Base-by-base conservation (phyloP, 2,797 vertebrate genomes). In the Pogoniulus pusillus region DNA sequence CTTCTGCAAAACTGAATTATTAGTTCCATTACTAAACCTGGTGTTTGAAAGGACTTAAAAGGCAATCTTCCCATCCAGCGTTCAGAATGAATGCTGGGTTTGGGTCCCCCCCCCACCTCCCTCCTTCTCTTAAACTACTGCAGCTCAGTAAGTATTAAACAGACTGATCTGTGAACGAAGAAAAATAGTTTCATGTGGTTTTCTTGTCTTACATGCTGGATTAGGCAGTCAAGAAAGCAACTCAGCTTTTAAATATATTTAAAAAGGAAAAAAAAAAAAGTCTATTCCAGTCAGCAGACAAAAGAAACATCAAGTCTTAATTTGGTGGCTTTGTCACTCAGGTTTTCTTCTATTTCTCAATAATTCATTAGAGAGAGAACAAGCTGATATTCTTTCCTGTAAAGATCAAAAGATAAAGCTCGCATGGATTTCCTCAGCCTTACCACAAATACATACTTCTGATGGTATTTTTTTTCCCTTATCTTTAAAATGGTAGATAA, bases 1-100 rank as follows among this genome's bases (percentile, higher is more conserved):
- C 49, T 74, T 68, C 78, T 84, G 69, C 54, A 86, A 91, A 92
- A 86, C 9, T 41, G 69, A 92, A 89, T 91, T 84, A 84, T 77
- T 79, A 86, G 74, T 34, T 92, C 85, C 27, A 84, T 88, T 88
- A 70, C 57, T 60, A 86, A 89, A 93, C 41, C 13, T 12, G 8
- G 68, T 79, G 34, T 69, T 86, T 6, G 4, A 90, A 89, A 90
- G 41, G 54, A 86, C 47, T 85, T 94, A 86, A 72, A 89, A 74
- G 32, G 64, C 76, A 84, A 91, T 71, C 77, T 88, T 81, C 71
- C 57, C 22, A 95, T 53, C 20, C 74, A 82, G 34, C 3, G 5
- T 57, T 90, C 54, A 72, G 34, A 92, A 82, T 30, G 27, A 79
- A 79, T 27, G 35, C 2, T 30, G 53, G 51, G 51, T 49, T 49